These are phyloP conservation scores for Oryzias curvinotus DNA, from an alignment of 2,113 vertebrate genomes.

Conservation along the genomic window DNA sequence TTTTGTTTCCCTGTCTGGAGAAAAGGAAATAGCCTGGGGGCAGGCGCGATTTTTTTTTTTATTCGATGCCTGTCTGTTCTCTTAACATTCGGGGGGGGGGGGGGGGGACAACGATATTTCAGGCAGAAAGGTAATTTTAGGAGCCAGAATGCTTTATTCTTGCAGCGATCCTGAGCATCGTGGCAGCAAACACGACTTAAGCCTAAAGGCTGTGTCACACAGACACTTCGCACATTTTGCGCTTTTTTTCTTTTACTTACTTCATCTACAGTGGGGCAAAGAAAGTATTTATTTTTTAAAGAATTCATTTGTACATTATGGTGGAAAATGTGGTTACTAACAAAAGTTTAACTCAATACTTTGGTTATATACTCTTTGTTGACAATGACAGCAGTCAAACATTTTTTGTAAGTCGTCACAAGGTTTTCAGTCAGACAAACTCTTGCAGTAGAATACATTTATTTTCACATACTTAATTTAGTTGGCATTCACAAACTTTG, in stretches of 20 bases:
- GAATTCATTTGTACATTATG: too few relatives aligned
- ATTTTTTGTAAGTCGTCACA: too few relatives aligned
- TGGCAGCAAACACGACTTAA: slow-evolving; percentile 58
- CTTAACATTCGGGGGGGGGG: slow-evolving; percentile 55
- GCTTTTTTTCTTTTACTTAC: background rate
- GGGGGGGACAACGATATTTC: slow-evolving; percentile 53
- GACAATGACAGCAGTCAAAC: too few relatives aligned
- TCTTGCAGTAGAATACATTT: too few relatives aligned
- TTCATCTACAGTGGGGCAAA: background rate
- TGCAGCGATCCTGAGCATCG: slow-evolving; percentile 53
- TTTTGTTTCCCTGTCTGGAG: slow-evolving; percentile 70
- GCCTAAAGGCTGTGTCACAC: background rate
- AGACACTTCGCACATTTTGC: slow-evolving; percentile 42
- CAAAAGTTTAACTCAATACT: too few relatives aligned
- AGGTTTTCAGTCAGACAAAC: too few relatives aligned
- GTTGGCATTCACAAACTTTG: too few relatives aligned
- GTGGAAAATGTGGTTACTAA: too few relatives aligned
- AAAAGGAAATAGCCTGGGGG: slow-evolving; percentile 61
- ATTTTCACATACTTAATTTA: too few relatives aligned
- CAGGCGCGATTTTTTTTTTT: slow-evolving; percentile 25
- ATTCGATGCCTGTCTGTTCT: slow-evolving; percentile 48
- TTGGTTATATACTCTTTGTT: too few relatives aligned
- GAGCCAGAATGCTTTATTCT: slow-evolving; percentile 61
- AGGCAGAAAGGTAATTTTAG: slow-evolving; percentile 72
- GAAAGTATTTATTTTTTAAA: too few relatives aligned